Conservation (phyloP, 2,113 vertebrate genomes). For the Pseudorectes ferrugineus region DNA sequence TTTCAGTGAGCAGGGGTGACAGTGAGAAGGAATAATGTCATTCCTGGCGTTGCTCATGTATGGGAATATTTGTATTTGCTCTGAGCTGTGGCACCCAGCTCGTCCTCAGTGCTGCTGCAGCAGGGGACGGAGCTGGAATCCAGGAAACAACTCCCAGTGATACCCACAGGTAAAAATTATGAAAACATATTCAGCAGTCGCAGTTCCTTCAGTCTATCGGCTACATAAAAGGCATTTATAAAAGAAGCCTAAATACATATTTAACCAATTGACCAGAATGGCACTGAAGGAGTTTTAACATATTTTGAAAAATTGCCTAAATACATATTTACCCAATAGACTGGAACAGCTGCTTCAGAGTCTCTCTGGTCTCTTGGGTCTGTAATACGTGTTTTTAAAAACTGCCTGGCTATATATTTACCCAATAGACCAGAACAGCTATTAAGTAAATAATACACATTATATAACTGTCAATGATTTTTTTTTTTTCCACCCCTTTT, state of each 20-base stretch:
- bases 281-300: constrained; percentile 66
- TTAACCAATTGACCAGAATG: constrained; percentile 73
- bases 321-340: constrained; percentile 72
- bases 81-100: background rate
- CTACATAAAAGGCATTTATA: constrained; percentile 46
- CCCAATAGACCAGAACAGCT: constrained; percentile 64
- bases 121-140: background rate
- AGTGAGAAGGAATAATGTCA: background rate
- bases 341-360: constrained; percentile 68
- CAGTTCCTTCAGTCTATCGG: constrained; percentile 9
- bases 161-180: constrained; percentile 40
- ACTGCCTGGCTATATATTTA: constrained; percentile 68
- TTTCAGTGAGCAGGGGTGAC: background rate
- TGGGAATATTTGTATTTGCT: background rate
- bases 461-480: constrained; percentile 17
- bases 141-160: background rate
- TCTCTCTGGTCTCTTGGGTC: constrained; percentile 69
- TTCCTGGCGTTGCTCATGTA: rapidly evolving
- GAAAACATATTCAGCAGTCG: constrained; percentile 4
- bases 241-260: constrained; percentile 64
- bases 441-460: constrained; percentile 66
- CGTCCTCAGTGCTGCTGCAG: background rate
- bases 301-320: constrained; percentile 73
- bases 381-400: constrained; percentile 61
- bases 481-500: background rate